These are phyloP conservation scores for Xerus rutilus DNA, from an alignment of 2,797 vertebrate species.

Conservation along the genomic window DNA sequence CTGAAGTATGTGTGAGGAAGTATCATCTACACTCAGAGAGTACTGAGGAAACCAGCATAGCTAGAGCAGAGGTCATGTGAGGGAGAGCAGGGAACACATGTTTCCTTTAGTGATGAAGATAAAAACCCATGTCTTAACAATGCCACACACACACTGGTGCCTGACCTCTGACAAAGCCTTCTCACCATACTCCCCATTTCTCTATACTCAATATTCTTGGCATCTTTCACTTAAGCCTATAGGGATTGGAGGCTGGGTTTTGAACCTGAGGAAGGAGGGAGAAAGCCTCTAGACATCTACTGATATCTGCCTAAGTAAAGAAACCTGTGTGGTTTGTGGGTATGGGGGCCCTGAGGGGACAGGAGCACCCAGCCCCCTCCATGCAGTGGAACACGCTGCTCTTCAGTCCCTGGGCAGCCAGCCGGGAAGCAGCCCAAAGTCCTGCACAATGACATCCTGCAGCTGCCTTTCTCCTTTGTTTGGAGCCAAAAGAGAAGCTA, in stretches of 20 bases:
- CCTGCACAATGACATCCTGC: neutral
- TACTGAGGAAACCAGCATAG: neutral
- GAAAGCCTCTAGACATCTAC: neutral
- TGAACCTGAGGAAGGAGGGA: neutral
- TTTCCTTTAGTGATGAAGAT: neutral
- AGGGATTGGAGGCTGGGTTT: neutral
- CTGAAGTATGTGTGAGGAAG: neutral
- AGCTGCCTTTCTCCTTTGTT: constrained; percentile 12
- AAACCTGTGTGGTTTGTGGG: neutral
- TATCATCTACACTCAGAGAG: neutral
- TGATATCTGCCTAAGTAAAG: neutral
- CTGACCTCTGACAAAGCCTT: neutral
- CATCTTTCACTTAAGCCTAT: neutral
- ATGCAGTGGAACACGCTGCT: neutral
- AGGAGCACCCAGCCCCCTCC: neutral
- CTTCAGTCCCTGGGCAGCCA: neutral
- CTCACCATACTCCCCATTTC: neutral
- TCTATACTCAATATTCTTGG: neutral
- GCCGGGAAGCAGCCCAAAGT: neutral
- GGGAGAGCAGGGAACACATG: neutral
- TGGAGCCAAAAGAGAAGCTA: constrained; percentile 68
- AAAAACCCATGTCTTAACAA: neutral
- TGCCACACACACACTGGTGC: fast-evolving
- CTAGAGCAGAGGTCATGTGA: neutral
- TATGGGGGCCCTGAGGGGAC: neutral